Evolutionary conservation across 1,140 invertebrate genomes (phyloP).

Genomic region (Portunus trituberculatus): DNA sequence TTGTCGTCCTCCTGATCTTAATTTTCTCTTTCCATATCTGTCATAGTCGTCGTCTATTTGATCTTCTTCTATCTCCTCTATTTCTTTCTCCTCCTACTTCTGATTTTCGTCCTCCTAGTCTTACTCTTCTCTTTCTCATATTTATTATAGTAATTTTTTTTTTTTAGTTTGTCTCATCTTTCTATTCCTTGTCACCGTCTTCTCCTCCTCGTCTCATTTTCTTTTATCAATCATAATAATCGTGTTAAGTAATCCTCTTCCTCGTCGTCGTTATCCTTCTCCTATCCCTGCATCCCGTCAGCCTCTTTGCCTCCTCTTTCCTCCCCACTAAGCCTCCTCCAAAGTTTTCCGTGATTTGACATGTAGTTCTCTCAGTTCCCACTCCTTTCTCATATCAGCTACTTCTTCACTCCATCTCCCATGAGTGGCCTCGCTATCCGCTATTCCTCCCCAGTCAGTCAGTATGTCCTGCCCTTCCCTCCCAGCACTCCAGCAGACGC

Average conservation of each 20-base stretch:
- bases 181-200: background rate
- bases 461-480: background rate
- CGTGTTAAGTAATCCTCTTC: background rate
- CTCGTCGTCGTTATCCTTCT: background rate
- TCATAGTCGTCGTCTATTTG: background rate
- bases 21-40: background rate
- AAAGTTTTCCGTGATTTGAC: too few relatives aligned
- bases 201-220: background rate
- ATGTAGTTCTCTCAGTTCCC: background rate
- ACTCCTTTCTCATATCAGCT: background rate
- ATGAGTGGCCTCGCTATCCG: background rate
- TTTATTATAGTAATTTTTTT: background rate
- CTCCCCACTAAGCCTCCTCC: background rate
- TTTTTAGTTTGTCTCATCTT: background rate
- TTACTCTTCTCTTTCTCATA: background rate
- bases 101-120: background rate
- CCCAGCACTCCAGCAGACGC: background rate
- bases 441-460: background rate
- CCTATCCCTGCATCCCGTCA: background rate
- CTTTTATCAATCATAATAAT: too few relatives aligned
- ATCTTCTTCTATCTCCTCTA: background rate
- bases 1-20: background rate
- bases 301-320: background rate
- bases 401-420: background rate
- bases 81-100: background rate